Conservation (phyloP, 2,888 invertebrate genomes). For the Campoletis raptor region DNA sequence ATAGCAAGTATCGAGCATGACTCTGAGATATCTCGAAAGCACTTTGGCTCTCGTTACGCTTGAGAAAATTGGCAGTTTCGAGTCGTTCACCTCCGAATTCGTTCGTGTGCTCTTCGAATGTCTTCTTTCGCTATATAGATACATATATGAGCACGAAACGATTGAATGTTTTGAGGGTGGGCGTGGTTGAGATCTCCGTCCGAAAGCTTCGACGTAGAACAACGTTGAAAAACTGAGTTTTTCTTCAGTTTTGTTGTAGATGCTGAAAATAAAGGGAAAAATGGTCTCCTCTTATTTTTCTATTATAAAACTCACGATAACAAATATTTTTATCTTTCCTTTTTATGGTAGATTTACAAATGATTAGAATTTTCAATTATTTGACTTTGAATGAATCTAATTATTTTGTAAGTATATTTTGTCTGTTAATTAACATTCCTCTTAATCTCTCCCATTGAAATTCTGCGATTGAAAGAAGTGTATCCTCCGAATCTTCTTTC, state of each 20-base stretch:
- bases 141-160: constrained; percentile 28
- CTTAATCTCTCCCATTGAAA: neutral
- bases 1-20: constrained; percentile 30
- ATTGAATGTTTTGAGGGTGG: constrained; percentile 57
- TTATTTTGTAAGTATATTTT: neutral
- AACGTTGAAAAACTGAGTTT: constrained; percentile 45
- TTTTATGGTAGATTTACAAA: neutral
- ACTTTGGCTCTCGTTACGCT: constrained; percentile 67
- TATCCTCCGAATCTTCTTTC: neutral
- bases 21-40: constrained; percentile 54
- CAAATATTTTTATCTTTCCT: neutral
- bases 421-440: neutral
- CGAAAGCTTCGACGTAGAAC: constrained; percentile 39
- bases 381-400: neutral
- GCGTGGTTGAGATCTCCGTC: constrained; percentile 51
- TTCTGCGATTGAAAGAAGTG: neutral
- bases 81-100: constrained; percentile 60
- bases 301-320: neutral
- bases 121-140: constrained; percentile 16
- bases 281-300: neutral
- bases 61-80: constrained; percentile 65
- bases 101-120: constrained; percentile 28
- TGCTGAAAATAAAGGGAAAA: neutral
- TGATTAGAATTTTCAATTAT: neutral
- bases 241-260: neutral